Evolutionary conservation across 2,113 vertebrate genomes (phyloP).

Genomic region (Xenus cinereus): DNA sequence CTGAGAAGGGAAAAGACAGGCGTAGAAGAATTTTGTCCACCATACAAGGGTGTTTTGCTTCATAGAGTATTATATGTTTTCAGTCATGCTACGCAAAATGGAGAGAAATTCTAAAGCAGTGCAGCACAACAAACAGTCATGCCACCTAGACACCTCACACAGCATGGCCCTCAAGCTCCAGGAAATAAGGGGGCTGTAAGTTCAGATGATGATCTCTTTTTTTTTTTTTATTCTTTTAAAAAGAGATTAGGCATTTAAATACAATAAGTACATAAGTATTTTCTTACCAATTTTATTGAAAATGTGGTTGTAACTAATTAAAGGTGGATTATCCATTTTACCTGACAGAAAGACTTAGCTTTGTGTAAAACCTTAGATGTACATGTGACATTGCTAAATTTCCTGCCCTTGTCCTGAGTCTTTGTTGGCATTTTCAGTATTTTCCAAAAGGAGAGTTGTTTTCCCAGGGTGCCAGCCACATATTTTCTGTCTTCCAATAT

Average conservation of each 20-base stretch:
- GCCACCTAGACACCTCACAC: background rate
- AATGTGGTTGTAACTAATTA: background rate
- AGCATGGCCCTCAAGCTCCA: background rate
- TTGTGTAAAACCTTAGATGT: background rate
- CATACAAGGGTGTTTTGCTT: background rate
- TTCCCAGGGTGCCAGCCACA: background rate
- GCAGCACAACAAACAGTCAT: background rate
- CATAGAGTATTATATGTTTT: background rate
- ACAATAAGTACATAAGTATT: background rate
- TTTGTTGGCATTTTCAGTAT: background rate
- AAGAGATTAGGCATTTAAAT: background rate
- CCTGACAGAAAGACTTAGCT: background rate
- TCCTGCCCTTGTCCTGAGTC: background rate
- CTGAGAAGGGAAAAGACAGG: background rate
- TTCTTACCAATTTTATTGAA: background rate
- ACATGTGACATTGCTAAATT: background rate
- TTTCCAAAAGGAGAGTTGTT: background rate
- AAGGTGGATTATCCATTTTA: background rate
- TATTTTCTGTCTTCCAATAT: background rate
- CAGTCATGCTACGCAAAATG: rapidly evolving
- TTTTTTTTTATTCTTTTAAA: too few species aligned
- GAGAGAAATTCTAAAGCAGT: background rate
- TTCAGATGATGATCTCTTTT: background rate
- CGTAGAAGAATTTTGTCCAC: background rate
- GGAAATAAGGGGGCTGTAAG: background rate